phyloP scores from a whole-genome alignment of 2,888 invertebrate genomes.

The Zygogramma bicolorata region DNA sequence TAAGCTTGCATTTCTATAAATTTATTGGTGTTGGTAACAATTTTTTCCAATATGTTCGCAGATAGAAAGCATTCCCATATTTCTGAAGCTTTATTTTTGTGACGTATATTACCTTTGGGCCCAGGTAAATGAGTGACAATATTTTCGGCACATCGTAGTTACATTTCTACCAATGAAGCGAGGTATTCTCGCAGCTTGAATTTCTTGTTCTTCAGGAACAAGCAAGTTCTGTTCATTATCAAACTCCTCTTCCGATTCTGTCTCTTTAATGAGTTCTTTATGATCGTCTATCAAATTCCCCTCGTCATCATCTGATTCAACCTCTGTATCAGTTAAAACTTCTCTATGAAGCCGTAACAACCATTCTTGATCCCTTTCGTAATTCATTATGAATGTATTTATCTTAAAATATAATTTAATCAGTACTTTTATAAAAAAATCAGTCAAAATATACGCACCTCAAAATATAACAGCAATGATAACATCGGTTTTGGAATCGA shows the following conservation, averaged over 20 bases:
- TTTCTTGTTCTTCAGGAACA: background rate
- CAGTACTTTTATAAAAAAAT: too few relatives aligned
- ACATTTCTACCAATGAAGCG: background rate
- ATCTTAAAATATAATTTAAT: too few relatives aligned
- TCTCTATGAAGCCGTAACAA: too few relatives aligned
- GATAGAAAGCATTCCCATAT: background rate
- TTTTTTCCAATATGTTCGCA: background rate
- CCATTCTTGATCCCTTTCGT: too few relatives aligned
- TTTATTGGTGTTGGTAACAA: background rate
- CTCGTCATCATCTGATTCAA: background rate
- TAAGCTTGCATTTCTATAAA: background rate
- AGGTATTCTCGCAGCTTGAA: background rate
- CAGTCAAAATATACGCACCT: too few relatives aligned
- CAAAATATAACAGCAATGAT: too few relatives aligned
- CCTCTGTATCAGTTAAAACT: background rate
- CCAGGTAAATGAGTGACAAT: constrained; percentile 14
- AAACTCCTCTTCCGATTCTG: constrained; percentile 14
- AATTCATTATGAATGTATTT: too few relatives aligned
- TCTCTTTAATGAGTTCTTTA: background rate
- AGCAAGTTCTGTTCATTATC: constrained; percentile 7
- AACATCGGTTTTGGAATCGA: too few relatives aligned
- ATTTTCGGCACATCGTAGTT: constrained; percentile 4
- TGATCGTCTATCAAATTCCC: constrained; percentile 1
- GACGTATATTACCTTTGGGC: background rate
- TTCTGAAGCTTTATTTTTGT: background rate